Evolutionary conservation across 2,888 invertebrate genomes (phyloP).

Genomic region (Polydesmus complanatus): DNA sequence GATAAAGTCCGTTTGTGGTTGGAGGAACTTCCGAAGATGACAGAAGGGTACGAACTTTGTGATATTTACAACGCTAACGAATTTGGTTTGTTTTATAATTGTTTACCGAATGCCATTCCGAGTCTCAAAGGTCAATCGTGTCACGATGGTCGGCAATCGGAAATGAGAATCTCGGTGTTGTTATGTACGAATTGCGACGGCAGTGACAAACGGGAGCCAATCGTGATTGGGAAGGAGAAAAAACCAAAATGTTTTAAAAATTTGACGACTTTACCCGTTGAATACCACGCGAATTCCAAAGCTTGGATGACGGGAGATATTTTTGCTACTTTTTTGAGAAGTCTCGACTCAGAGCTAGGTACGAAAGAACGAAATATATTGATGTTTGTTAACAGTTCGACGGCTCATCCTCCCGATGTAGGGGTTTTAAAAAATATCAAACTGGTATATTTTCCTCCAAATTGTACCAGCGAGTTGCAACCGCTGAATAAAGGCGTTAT

Average conservation of each 20-base stretch:
- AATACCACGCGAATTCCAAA: not conserved
- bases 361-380: not conserved
- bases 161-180: not conserved
- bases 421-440: not conserved
- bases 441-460: not conserved
- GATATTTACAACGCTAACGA: not conserved
- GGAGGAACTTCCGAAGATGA: not conserved
- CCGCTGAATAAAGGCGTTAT: not conserved
- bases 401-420: not conserved
- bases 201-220: not conserved
- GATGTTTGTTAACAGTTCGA: not conserved
- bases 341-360: not conserved
- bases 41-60: not conserved
- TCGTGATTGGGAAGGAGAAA: not conserved
- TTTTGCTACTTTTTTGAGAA: not conserved
- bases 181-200: not conserved
- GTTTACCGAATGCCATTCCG: not conserved
- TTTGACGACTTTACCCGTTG: not conserved
- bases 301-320: not conserved
- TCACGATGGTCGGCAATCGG: not conserved
- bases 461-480: not conserved
- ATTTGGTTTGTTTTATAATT: not conserved
- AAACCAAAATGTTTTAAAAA: constrained; percentile 1
- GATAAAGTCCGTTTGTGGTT: not conserved
- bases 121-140: not conserved